phyloP scores from a whole-genome alignment of 2,888 invertebrate genomes.

The Drosophila recens region DNA sequence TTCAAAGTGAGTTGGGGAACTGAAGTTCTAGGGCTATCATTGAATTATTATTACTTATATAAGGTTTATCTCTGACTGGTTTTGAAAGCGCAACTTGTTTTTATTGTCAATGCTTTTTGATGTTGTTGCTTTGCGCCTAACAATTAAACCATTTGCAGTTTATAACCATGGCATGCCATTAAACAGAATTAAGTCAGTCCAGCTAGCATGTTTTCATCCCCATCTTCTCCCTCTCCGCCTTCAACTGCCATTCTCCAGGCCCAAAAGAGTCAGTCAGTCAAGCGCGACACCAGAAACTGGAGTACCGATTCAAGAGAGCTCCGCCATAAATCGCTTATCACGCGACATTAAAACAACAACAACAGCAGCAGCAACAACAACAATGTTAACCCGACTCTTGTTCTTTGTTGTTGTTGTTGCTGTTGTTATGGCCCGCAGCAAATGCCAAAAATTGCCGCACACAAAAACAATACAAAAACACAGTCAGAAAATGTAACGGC shows the following conservation, averaged over 20 bases:
- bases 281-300: conserved; percentile 69
- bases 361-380: conserved; percentile 34
- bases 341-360: conserved; percentile 79
- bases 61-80: conserved; percentile 26
- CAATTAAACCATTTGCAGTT: conserved; percentile 80
- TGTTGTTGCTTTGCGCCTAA: conserved; percentile 46
- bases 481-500: conserved; percentile 70
- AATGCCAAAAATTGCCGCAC: conserved; percentile 79
- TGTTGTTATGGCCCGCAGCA: conserved; percentile 70
- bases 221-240: not conserved
- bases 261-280: conserved; percentile 59
- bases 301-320: conserved; percentile 77
- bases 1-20: not conserved
- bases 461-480: conserved; percentile 74
- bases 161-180: conserved; percentile 78
- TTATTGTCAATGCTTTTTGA: conserved; percentile 46
- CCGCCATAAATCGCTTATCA: conserved; percentile 79
- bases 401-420: conserved; percentile 34
- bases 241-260: not conserved
- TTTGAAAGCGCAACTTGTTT: conserved; percentile 32
- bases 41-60: conserved; percentile 17
- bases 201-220: conserved; percentile 12
- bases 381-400: conserved; percentile 11
- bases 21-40: conserved; percentile 17
- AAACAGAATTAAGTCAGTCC: conserved; percentile 76